A percentile compares a stretch with the other conserved stretches of the same genome.
These are phyloP conservation scores for Pammene fasciana DNA, from an alignment of 2,888 invertebrate genomes.

Conservation along the genomic window DNA sequence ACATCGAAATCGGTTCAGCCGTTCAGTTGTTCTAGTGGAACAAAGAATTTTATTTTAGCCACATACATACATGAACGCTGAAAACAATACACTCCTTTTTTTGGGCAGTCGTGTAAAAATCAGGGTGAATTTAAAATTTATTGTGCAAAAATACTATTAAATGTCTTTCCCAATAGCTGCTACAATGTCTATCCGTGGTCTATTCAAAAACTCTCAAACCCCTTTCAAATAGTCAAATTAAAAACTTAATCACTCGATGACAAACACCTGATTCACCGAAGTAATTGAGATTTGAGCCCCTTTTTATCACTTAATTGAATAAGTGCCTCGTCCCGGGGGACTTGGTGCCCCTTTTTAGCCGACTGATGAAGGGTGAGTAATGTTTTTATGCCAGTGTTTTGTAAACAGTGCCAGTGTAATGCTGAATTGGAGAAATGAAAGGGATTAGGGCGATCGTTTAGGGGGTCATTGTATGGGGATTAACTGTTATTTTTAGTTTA, in stretches of 20 bases:
- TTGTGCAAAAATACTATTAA: too few relatives aligned
- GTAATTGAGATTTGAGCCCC: slow-evolving; percentile 22
- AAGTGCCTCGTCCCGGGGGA: slow-evolving; percentile 7
- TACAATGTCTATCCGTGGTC: too few relatives aligned
- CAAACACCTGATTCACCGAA: slow-evolving; percentile 11
- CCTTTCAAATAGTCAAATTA: neutral
- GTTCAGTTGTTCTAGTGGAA: too few relatives aligned
- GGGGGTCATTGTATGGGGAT: slow-evolving; percentile 31
- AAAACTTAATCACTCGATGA: slow-evolving; percentile 4
- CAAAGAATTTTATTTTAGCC: too few relatives aligned
- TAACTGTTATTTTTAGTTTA: slow-evolving; percentile 12
- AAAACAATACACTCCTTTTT: too few relatives aligned
- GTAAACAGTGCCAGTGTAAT: slow-evolving; percentile 54
- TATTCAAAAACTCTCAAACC: neutral
- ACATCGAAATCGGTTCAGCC: too few relatives aligned
- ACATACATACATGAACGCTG: too few relatives aligned
- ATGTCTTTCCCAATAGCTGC: too few relatives aligned
- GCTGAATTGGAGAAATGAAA: slow-evolving; percentile 50
- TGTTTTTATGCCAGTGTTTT: slow-evolving; percentile 46
- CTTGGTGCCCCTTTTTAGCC: slow-evolving; percentile 39
- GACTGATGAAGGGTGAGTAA: neutral
- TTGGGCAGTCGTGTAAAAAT: too few relatives aligned
- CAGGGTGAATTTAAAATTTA: too few relatives aligned
- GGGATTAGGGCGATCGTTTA: slow-evolving; percentile 24
- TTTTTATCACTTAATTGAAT: slow-evolving; percentile 21